Conservation (phyloP, 2,888 invertebrate species). For the Sinohyriopsis cumingii region DNA sequence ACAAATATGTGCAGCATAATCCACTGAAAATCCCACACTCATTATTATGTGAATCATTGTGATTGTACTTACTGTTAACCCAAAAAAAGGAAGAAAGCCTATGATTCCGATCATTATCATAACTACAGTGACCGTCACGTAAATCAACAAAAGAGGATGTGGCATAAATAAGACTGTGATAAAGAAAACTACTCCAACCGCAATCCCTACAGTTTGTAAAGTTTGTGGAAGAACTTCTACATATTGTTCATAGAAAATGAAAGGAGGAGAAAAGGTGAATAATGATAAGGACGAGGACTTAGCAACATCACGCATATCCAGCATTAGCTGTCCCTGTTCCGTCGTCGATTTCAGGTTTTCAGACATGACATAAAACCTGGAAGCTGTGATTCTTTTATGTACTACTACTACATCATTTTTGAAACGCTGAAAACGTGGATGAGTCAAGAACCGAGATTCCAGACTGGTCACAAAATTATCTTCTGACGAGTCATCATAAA, state of each 20-base stretch:
- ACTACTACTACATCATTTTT: slow-evolving; percentile 43
- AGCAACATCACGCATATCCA: too few species aligned
- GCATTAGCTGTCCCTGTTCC: too few species aligned
- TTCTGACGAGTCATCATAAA: slow-evolving; percentile 12
- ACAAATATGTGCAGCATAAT: slow-evolving; percentile 56
- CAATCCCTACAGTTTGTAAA: slow-evolving; percentile 53
- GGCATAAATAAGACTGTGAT: slow-evolving; percentile 60
- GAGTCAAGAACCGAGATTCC: slow-evolving; percentile 6
- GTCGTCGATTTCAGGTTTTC: too few species aligned
- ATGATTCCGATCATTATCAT: slow-evolving; percentile 58
- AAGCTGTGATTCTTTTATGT: slow-evolving; percentile 75
- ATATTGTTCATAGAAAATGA: slow-evolving; percentile 60
- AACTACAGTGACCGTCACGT: slow-evolving; percentile 47
- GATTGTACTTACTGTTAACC: slow-evolving; percentile 54
- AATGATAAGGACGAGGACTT: too few species aligned
- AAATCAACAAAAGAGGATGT: slow-evolving; percentile 33
- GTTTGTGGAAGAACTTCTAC: slow-evolving; percentile 56
- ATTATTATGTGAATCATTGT: slow-evolving; percentile 64
- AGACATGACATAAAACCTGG: slow-evolving; percentile 89
- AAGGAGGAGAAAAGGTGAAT: slow-evolving; percentile 46
- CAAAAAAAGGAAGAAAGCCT: slow-evolving; percentile 45
- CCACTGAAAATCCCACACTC: slow-evolving; percentile 62
- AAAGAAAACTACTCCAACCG: slow-evolving; percentile 53
- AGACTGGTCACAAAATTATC: slow-evolving; percentile 19
- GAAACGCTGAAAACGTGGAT: slow-evolving; percentile 17